Conservation (phyloP, 2,888 invertebrate genomes). For the Tenthredo notha region DNA sequence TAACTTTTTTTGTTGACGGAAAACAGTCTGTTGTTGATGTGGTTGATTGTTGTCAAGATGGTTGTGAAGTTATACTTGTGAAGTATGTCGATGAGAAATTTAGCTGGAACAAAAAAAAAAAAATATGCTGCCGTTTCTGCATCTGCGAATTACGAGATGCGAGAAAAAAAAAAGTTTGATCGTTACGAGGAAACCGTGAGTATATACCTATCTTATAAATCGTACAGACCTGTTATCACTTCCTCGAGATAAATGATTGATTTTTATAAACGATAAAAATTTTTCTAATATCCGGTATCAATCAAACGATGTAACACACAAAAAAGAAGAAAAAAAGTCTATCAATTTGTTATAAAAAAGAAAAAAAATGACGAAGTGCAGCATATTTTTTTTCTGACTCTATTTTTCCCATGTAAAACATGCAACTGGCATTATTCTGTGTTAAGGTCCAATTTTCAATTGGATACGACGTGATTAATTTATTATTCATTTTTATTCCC, state of each 20-base stretch:
- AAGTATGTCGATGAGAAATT: conserved; percentile 62
- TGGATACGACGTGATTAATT: neutral
- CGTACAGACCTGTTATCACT: neutral
- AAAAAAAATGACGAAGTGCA: neutral
- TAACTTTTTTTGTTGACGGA: conserved; percentile 71
- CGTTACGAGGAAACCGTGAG: neutral
- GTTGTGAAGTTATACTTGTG: conserved; percentile 75
- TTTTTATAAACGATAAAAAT: conserved; percentile 28
- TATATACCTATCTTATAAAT: neutral
- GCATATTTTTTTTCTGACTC: conserved; percentile 19
- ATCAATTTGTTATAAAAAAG: too few species aligned
- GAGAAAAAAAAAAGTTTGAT: conserved; percentile 36
- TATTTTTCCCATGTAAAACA: conserved; percentile 65
- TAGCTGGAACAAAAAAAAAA: conserved; percentile 1
- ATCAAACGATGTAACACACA: neutral
- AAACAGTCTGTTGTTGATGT: conserved; percentile 73
- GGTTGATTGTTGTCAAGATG: conserved; percentile 76
- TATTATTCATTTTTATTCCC: neutral
- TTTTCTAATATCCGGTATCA: neutral
- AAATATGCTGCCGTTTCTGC: conserved; percentile 31
- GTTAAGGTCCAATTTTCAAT: conserved; percentile 61
- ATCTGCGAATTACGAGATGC: conserved; percentile 18
- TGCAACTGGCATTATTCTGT: conserved; percentile 76
- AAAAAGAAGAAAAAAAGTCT: too few species aligned
- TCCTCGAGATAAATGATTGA: neutral